Evolutionary conservation across 1,140 invertebrate genomes (phyloP).

Genomic region (Battus philenor): DNA sequence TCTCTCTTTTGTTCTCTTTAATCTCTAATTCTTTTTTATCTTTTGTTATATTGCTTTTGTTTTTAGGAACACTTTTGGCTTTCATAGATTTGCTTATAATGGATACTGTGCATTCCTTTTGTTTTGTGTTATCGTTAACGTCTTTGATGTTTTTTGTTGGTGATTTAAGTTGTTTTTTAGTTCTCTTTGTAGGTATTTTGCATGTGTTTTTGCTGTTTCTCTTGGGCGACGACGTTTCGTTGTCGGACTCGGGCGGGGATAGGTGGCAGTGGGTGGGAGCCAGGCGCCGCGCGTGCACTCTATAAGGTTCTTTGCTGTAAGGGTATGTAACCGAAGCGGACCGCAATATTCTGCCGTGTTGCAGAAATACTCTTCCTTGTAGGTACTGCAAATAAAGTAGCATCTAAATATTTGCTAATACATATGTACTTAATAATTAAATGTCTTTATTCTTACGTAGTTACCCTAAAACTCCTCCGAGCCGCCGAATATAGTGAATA

Average conservation of each 20-base stretch:
- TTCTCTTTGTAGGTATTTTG: constrained; percentile 49
- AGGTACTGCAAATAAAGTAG: constrained; percentile 80
- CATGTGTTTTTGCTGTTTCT: constrained; percentile 35
- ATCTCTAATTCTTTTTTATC: constrained; percentile 37
- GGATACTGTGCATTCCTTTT: constrained; percentile 39
- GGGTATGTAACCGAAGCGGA: constrained; percentile 79
- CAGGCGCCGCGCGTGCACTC: constrained; percentile 55
- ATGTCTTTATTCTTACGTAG: no score
- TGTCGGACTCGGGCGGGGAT: constrained; percentile 51
- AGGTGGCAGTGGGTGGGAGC: constrained; percentile 43
- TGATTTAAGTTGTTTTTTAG: constrained; percentile 53
- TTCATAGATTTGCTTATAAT: constrained; percentile 31
- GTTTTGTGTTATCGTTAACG: constrained; percentile 63
- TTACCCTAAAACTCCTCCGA: no score
- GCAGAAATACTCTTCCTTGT: constrained; percentile 84
- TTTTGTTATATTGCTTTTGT: constrained; percentile 32
- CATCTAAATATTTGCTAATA: no score
- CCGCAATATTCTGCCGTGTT: constrained; percentile 81
- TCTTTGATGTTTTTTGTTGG: constrained; percentile 60
- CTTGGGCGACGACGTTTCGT: constrained; percentile 57
- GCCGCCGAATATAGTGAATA: no score
- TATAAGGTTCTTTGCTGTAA: constrained; percentile 61
- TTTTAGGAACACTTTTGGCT: constrained; percentile 31
- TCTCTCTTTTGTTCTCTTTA: constrained; percentile 22
- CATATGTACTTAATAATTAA: no score